Percentiles rank a stretch among this genome's conserved stretches.
phyloP scores from a whole-genome alignment of 2,888 invertebrate genomes.

The Andrena praecox region DNA sequence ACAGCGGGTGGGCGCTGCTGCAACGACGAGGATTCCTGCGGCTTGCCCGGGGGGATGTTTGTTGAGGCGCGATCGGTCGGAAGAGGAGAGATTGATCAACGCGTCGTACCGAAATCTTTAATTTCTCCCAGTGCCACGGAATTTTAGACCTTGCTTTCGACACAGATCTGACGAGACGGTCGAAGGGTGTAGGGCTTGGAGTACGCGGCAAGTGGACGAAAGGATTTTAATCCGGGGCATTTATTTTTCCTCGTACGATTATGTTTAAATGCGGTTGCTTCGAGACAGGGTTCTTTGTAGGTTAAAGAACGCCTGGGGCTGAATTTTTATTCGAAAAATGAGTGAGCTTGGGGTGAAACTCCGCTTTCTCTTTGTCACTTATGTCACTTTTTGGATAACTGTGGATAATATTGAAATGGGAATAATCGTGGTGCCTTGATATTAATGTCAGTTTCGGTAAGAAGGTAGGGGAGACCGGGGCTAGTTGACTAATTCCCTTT shows the following conservation, averaged over 20 bases:
- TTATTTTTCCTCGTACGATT: no score
- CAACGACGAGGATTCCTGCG: constrained; percentile 42
- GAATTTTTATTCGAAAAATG: no score
- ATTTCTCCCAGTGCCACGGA: constrained; percentile 13
- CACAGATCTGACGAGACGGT: neutral
- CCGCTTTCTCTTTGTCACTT: no score
- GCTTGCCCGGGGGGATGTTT: constrained; percentile 24
- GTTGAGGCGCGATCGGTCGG: neutral
- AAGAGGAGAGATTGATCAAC: constrained; percentile 26
- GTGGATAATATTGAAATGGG: no score
- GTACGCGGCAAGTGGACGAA: neutral
- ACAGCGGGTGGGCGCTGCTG: neutral
- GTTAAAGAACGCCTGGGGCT: no score
- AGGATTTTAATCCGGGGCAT: neutral
- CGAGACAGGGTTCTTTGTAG: no score
- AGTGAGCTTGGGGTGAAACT: no score
- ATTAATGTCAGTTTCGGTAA: neutral
- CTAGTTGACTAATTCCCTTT: no score
- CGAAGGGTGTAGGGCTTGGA: neutral
- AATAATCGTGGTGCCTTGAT: no score
- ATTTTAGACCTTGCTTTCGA: neutral
- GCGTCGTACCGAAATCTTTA: constrained; percentile 14
- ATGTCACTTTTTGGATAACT: no score
- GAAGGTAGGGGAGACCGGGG: no score
- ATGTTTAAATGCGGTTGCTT: no score